A percentile compares a stretch with the other conserved stretches of the same genome.
Conservation (phyloP, 1,140 invertebrate genomes). For the Magallana ariakensis region DNA sequence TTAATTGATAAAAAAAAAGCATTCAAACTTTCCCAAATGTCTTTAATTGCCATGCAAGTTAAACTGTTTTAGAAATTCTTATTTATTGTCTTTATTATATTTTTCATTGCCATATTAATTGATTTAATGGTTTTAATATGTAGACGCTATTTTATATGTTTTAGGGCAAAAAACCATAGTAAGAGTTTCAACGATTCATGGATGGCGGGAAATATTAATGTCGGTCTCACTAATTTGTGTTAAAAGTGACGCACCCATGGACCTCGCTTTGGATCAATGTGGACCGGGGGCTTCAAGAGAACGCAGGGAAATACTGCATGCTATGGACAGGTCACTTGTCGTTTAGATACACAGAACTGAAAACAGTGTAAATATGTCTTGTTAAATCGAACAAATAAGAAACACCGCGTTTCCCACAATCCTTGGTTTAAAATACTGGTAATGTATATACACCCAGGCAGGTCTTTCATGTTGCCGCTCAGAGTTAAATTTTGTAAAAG, state of each 20-base stretch:
- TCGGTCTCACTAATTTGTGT: background rate
- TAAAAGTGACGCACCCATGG: background rate
- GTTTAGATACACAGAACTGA: slow-evolving; percentile 36
- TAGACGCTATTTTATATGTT: too few relatives aligned
- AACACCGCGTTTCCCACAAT: background rate
- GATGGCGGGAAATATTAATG: too few relatives aligned
- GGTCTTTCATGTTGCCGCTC: slow-evolving; percentile 10
- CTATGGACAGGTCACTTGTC: slow-evolving; percentile 3
- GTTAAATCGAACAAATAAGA: slow-evolving; percentile 21
- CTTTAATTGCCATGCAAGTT: too few relatives aligned
- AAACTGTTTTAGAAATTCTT: too few relatives aligned
- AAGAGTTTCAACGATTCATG: too few relatives aligned
- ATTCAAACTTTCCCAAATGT: too few relatives aligned
- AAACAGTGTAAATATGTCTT: slow-evolving; percentile 25
- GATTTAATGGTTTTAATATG: too few relatives aligned
- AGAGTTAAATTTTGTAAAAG: slow-evolving; percentile 1
- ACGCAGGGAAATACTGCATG: background rate
- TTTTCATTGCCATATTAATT: too few relatives aligned
- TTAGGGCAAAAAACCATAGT: too few relatives aligned
- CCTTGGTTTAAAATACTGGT: background rate
- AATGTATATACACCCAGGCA: slow-evolving; percentile 15
- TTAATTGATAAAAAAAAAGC: too few relatives aligned
- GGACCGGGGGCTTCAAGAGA: background rate
- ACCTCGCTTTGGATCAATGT: background rate
- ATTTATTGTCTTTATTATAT: too few relatives aligned